These are phyloP conservation scores for Danio kyathit DNA, from an alignment of 2,797 vertebrate genomes.

Conservation along the genomic window DNA sequence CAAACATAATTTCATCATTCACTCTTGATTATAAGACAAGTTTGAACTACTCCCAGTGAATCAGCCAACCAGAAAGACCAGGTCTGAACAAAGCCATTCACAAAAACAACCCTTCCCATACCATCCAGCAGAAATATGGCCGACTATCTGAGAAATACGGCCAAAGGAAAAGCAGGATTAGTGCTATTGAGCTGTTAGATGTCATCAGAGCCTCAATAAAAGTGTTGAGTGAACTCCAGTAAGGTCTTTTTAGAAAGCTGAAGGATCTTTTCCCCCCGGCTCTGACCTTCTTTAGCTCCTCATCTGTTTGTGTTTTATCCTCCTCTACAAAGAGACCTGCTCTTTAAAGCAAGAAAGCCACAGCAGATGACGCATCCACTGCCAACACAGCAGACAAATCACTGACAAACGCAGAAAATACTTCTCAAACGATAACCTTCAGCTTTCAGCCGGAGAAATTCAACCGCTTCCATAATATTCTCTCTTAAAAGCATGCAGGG, in stretches of 20 bases:
- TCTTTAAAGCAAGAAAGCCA: slow-evolving; percentile 9
- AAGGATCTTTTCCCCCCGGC: neutral
- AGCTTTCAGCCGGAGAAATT: neutral
- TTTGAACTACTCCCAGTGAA: neutral
- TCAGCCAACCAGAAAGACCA: neutral
- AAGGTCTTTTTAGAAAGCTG: slow-evolving; percentile 4
- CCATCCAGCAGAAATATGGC: slow-evolving; percentile 9
- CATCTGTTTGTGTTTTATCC: slow-evolving; percentile 15
- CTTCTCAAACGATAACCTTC: neutral
- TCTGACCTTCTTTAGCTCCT: slow-evolving; percentile 21
- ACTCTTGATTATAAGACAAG: neutral
- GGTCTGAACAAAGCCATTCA: neutral
- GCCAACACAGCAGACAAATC: neutral
- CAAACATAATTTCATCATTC: neutral
- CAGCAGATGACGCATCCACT: neutral
- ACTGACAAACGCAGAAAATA: neutral
- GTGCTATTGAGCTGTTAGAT: neutral
- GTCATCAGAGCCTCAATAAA: slow-evolving; percentile 11
- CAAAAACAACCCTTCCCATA: slow-evolving; percentile 4
- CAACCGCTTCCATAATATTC: neutral
- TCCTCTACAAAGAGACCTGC: slow-evolving; percentile 2
- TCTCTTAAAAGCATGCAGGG: neutral
- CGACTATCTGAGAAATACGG: neutral
- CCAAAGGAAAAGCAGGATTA: slow-evolving; percentile 13
- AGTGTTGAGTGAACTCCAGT: slow-evolving; percentile 14